A percentile compares a stretch with the other conserved stretches of the same genome.
phyloP scores from a whole-genome alignment of 2,888 invertebrate genomes.

The Philereme transversata region DNA sequence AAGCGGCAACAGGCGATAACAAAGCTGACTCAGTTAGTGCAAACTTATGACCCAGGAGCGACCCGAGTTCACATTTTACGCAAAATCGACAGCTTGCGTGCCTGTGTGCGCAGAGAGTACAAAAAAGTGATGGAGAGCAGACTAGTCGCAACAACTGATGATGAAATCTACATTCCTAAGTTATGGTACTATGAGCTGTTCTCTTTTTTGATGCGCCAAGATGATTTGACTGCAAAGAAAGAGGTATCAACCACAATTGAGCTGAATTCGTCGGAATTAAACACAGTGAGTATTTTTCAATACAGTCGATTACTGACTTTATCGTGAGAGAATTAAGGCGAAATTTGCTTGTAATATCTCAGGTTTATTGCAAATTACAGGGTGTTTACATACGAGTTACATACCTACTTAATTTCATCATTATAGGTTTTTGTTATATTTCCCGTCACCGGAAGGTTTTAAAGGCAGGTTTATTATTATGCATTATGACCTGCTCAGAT shows the following conservation, averaged over 20 bases:
- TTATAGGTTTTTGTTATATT: no score
- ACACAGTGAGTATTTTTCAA: background rate
- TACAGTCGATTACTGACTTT: background rate
- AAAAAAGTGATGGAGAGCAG: constrained; percentile 59
- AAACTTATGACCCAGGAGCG: constrained; percentile 64
- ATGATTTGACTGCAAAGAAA: constrained; percentile 38
- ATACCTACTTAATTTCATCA: no score
- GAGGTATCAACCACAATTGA: background rate
- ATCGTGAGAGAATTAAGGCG: background rate
- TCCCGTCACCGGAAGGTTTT: no score
- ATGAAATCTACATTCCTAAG: constrained; percentile 62
- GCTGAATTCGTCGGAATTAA: constrained; percentile 25
- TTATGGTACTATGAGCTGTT: constrained; percentile 71
- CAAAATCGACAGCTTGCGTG: constrained; percentile 74
- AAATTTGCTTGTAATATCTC: background rate
- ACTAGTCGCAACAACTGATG: constrained; percentile 46
- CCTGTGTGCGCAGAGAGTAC: constrained; percentile 69
- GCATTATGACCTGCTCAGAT: background rate
- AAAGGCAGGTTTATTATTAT: no score
- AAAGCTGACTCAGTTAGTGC: constrained; percentile 64
- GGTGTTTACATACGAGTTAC: no score
- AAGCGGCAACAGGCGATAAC: constrained; percentile 65
- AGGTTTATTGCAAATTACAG: no score
- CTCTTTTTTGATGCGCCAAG: constrained; percentile 59
- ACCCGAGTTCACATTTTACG: constrained; percentile 71